These are phyloP conservation scores for Xenus cinereus DNA, from an alignment of 2,113 vertebrate species.

Conservation along the genomic window DNA sequence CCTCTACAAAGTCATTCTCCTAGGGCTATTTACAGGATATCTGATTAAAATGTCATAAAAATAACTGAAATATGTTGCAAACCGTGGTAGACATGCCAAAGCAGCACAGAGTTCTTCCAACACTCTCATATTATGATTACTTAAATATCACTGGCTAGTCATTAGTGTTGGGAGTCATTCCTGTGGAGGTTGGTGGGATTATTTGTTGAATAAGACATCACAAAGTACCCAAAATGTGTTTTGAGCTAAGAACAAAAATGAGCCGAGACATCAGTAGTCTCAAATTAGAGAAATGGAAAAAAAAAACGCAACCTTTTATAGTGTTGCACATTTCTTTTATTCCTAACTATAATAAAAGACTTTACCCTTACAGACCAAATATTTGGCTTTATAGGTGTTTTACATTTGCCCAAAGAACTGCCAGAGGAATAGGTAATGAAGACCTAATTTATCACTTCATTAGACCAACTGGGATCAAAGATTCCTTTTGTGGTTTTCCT, in stretches of 20 bases:
- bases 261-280: not conserved
- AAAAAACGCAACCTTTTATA: not conserved
- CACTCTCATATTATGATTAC: not conserved
- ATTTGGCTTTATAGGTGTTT: not conserved
- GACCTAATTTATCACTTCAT: conserved; percentile 44
- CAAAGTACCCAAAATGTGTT: not conserved
- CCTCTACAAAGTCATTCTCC: not conserved
- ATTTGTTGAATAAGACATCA: not conserved
- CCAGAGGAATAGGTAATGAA: not conserved
- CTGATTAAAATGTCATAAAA: not conserved
- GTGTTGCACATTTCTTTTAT: not conserved
- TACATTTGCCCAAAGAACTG: conserved; percentile 5
- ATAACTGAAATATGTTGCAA: not conserved
- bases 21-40: not conserved
- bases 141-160: not conserved
- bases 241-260: not conserved
- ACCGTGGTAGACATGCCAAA: not conserved
- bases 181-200: not conserved
- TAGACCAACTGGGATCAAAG: conserved; percentile 20
- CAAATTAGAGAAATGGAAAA: not conserved
- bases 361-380: not conserved
- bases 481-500: conserved; percentile 46
- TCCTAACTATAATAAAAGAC: not conserved
- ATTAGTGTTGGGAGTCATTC: not conserved
- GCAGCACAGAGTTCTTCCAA: not conserved